These are phyloP conservation scores for Circaetus gallicus DNA, from an alignment of 2,113 vertebrate genomes.

Conservation along the genomic window DNA sequence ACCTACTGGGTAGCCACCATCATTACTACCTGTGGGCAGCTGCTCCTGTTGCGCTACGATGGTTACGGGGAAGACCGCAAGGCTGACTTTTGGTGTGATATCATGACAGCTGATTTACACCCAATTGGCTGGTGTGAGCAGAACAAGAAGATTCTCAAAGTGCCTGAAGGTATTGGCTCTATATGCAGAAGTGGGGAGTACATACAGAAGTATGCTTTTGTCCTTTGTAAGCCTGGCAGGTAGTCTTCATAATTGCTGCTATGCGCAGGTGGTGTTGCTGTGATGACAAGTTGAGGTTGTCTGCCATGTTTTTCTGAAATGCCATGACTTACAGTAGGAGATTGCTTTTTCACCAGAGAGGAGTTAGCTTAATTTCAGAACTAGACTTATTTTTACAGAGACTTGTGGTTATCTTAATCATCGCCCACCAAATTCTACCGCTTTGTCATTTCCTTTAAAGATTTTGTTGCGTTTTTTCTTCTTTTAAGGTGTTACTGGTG, in stretches of 20 bases:
- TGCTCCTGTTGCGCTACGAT: constrained; percentile 91
- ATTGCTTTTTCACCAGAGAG: background rate
- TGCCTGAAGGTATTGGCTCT: constrained; percentile 86
- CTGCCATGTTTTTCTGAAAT: background rate
- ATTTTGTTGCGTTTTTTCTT: background rate
- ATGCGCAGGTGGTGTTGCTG: background rate
- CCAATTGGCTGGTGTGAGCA: constrained; percentile 93
- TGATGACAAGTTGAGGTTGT: background rate
- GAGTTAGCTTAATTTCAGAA: background rate
- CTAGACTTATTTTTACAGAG: background rate
- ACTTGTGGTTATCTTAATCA: background rate
- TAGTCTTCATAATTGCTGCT: background rate
- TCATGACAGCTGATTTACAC: constrained; percentile 90
- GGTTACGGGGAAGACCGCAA: constrained; percentile 93
- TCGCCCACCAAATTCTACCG: background rate
- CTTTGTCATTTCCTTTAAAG: background rate
- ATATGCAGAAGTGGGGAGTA: background rate
- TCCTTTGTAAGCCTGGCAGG: background rate
- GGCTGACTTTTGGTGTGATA: constrained; percentile 96
- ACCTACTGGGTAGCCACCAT: constrained; percentile 94
- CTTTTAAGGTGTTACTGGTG: background rate
- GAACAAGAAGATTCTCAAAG: constrained; percentile 86
- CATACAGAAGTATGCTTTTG: background rate
- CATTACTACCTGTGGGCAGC: constrained; percentile 94
- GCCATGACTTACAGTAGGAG: background rate